These are phyloP conservation scores for Trissolcus japonicus DNA, from an alignment of 2,888 invertebrate species.

Conservation along the genomic window DNA sequence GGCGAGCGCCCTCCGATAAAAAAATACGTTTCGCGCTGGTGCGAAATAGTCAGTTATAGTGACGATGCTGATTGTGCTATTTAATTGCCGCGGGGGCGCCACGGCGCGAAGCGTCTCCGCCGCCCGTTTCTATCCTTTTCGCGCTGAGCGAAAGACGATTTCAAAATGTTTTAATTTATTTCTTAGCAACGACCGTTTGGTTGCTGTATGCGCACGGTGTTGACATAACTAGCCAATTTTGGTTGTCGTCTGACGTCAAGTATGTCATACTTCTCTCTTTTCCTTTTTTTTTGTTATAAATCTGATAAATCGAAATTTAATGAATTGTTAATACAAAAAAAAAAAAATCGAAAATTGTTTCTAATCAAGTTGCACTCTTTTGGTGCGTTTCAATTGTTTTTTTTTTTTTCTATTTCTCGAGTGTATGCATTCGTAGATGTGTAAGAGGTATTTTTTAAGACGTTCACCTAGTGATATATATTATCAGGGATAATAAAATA, in stretches of 20 bases:
- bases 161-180: slow-evolving; percentile 69
- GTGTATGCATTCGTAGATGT: slow-evolving; percentile 17
- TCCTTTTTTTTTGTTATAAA: background rate
- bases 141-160: slow-evolving; percentile 50
- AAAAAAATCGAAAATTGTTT: too few relatives aligned
- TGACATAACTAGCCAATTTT: slow-evolving; percentile 52
- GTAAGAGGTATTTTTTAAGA: slow-evolving; percentile 28
- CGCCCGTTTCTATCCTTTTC: slow-evolving; percentile 22
- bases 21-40: slow-evolving; percentile 67
- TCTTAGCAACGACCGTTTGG: slow-evolving; percentile 67
- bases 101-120: slow-evolving; percentile 27
- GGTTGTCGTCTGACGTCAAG: slow-evolving; percentile 15
- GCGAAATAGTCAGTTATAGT: slow-evolving; percentile 64
- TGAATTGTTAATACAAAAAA: too few relatives aligned
- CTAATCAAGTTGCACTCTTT: slow-evolving; percentile 1
- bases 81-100: slow-evolving; percentile 60
- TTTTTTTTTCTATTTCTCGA: slow-evolving; percentile 9
- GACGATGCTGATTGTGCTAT: slow-evolving; percentile 65
- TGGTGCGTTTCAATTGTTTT: slow-evolving; percentile 22
- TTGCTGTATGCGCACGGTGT: slow-evolving; percentile 56
- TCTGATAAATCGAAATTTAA: background rate
- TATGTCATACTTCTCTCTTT: too few relatives aligned
- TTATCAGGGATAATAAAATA: too few relatives aligned
- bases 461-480: slow-evolving; percentile 28
- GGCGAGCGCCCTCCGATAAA: slow-evolving; percentile 41